phyloP scores from a whole-genome alignment of 2,797 vertebrate species.

The Aselliscus stoliczkanus region DNA sequence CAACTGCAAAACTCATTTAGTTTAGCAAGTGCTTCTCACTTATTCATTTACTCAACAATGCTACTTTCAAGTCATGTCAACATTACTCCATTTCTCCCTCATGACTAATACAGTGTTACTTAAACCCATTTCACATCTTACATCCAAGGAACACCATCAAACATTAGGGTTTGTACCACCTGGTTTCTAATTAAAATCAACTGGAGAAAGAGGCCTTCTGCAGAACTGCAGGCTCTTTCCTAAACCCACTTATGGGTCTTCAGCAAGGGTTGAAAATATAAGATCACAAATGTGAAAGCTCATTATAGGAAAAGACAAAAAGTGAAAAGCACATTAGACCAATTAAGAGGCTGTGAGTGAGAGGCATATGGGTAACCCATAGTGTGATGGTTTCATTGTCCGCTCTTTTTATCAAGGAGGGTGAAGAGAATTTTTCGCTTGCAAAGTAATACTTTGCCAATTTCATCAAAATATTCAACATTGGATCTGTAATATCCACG shows the following conservation, averaged over 20 bases:
- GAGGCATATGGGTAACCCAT: not conserved
- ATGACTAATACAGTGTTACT: slow-evolving; percentile 84
- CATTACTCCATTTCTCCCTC: slow-evolving; percentile 78
- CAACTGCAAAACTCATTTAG: slow-evolving; percentile 79
- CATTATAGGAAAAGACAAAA: slow-evolving; percentile 19
- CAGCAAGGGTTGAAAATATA: not conserved
- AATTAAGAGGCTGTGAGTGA: not conserved
- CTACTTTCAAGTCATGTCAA: slow-evolving; percentile 82
- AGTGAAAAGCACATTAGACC: slow-evolving; percentile 10
- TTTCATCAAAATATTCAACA: not conserved
- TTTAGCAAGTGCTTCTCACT: slow-evolving; percentile 82
- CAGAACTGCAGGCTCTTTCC: not conserved
- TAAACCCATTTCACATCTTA: slow-evolving; percentile 63
- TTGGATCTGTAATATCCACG: not conserved
- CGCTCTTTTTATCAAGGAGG: not conserved
- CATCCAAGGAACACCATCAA: slow-evolving; percentile 61
- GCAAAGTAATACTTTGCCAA: not conserved
- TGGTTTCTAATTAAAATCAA: slow-evolving; percentile 78
- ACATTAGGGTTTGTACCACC: slow-evolving; percentile 71
- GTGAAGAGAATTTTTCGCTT: slow-evolving; percentile 4
- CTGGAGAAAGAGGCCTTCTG: slow-evolving; percentile 53
- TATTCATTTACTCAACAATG: slow-evolving; percentile 81
- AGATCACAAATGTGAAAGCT: not conserved
- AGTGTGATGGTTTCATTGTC: not conserved
- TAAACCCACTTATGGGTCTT: not conserved